A percentile compares a stretch with the other conserved stretches of the same genome.
Evolutionary conservation across 2,113 vertebrate genomes (phyloP).

Genomic region (Vidua chalybeata): DNA sequence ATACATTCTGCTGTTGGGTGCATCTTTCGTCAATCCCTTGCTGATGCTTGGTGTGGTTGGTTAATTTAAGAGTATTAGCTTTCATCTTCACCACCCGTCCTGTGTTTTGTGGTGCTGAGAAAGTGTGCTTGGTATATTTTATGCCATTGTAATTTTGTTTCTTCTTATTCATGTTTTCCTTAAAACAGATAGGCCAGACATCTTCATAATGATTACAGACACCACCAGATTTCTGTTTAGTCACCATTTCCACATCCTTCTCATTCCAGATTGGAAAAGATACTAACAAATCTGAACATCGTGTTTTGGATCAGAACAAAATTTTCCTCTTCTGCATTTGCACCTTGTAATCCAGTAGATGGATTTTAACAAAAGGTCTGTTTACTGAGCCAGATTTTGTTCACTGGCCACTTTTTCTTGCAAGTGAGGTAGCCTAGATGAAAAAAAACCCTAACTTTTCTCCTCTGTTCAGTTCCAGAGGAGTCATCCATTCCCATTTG

Average conservation of each 20-base stretch:
- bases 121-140: neutral
- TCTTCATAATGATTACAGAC: neutral
- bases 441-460: neutral
- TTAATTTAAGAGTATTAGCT: neutral
- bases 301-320: neutral
- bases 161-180: neutral
- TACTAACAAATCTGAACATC: neutral
- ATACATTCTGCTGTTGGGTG: neutral
- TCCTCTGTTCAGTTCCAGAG: neutral
- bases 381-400: neutral
- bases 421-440: neutral
- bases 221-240: neutral
- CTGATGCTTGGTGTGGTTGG: neutral
- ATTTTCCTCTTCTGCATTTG: neutral
- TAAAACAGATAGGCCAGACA: neutral
- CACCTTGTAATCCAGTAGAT: neutral
- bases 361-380: neutral
- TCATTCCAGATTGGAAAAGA: neutral
- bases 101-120: neutral
- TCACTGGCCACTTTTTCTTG: neutral
- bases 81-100: neutral
- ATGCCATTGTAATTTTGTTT: neutral
- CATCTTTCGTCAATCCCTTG: neutral
- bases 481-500: neutral
- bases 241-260: neutral